phyloP scores from a whole-genome alignment of 2,888 invertebrate species.

The Drosophila kambysellisi region DNA sequence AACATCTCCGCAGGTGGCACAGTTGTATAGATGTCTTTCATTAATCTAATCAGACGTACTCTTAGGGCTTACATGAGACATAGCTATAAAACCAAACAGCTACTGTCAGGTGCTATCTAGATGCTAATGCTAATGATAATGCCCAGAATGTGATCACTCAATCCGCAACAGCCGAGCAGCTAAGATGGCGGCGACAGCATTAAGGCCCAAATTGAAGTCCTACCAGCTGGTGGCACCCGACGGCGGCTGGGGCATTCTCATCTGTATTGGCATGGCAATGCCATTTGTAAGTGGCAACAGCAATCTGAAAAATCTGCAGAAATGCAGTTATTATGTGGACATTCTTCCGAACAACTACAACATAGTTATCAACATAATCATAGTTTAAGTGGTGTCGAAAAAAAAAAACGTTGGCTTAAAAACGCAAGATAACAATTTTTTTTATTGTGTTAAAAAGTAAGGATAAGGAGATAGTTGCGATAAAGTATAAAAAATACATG shows the following conservation, averaged over 20 bases:
- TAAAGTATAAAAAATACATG: not conserved
- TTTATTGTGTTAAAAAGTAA: not conserved
- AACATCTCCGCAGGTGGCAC: constrained; percentile 1
- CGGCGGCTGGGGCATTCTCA: constrained; percentile 93
- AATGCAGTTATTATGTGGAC: not conserved
- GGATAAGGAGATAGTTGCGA: not conserved
- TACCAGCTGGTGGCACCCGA: constrained; percentile 87
- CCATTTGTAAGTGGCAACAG: constrained; percentile 88
- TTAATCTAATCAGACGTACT: constrained; percentile 13
- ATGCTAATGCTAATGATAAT: constrained; percentile 6
- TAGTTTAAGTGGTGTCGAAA: not conserved
- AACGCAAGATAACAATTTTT: not conserved
- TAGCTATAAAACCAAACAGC: constrained; percentile 23
- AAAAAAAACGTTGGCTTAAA: not conserved
- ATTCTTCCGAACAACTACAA: not conserved
- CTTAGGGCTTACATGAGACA: constrained; percentile 5
- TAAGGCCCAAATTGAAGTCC: constrained; percentile 19
- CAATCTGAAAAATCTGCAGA: not conserved
- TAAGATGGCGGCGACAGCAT: constrained; percentile 47
- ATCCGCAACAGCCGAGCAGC: constrained; percentile 34
- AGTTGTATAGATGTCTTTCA: not conserved
- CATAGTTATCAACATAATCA: not conserved
- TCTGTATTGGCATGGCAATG: constrained; percentile 90
- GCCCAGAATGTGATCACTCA: constrained; percentile 32
- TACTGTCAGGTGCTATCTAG: constrained; percentile 21